Conservation (phyloP, 2,113 vertebrate species). For the human region GRCh38 chr12:118276001-118276500, state of each 20-base stretch:
- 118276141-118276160: neutral
- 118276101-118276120: neutral
- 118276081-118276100: neutral
- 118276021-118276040: neutral
- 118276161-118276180: neutral
- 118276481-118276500: no score
- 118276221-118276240: neutral
- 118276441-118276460: no score
- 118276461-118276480: no score
- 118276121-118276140: neutral
- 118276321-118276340: neutral
- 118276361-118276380: neutral
- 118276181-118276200: neutral
- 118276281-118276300: neutral
- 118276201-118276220: neutral
- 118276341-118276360: neutral
- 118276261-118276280: neutral
- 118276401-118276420: neutral
- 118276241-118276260: neutral
- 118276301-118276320: neutral
- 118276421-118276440: no score
- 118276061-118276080: neutral
- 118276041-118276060: neutral
- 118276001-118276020: neutral
- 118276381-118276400: neutral